These are phyloP conservation scores for Brenthis daphne DNA, from an alignment of 2,888 invertebrate genomes.

Conservation along the genomic window DNA sequence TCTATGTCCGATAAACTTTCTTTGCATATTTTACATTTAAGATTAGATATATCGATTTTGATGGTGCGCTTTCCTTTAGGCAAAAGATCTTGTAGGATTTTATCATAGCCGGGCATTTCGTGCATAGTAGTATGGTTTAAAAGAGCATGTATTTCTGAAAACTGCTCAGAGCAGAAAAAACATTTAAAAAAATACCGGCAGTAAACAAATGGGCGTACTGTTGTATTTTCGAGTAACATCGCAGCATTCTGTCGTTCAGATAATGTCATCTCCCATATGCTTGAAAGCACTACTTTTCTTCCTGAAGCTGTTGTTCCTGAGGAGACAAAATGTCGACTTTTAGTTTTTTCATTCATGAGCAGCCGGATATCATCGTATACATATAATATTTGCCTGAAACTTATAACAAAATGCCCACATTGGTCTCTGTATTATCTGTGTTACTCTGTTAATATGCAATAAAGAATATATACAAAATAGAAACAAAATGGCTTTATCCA, in stretches of 20 bases:
- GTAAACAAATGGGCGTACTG: constrained; percentile 62
- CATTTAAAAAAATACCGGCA: constrained; percentile 68
- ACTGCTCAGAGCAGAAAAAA: constrained; percentile 63
- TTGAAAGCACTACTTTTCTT: constrained; percentile 55
- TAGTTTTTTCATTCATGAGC: neutral
- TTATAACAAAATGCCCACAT: too few relatives aligned
- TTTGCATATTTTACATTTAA: constrained; percentile 61
- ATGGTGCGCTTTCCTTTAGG: constrained; percentile 64
- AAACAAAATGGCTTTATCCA: too few relatives aligned
- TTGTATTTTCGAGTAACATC: constrained; percentile 55
- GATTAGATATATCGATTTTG: constrained; percentile 64
- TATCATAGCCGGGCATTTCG: constrained; percentile 50
- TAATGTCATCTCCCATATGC: constrained; percentile 67
- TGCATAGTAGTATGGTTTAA: constrained; percentile 56
- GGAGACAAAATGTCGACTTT: constrained; percentile 28
- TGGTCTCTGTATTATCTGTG: too few relatives aligned
- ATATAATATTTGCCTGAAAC: too few relatives aligned
- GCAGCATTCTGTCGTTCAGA: constrained; percentile 67
- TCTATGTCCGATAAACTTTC: constrained; percentile 50
- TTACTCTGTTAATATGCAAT: too few relatives aligned
- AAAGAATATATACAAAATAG: too few relatives aligned
- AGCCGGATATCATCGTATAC: neutral
- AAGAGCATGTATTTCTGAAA: constrained; percentile 54
- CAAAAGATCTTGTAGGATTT: constrained; percentile 56
- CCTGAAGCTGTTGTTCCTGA: constrained; percentile 42